A percentile compares a stretch with the other conserved stretches of the same genome.
Evolutionary conservation across 64 coral and sea anemone genomes (phyloP).

Genomic region (Cladopsammia gracilis): DNA sequence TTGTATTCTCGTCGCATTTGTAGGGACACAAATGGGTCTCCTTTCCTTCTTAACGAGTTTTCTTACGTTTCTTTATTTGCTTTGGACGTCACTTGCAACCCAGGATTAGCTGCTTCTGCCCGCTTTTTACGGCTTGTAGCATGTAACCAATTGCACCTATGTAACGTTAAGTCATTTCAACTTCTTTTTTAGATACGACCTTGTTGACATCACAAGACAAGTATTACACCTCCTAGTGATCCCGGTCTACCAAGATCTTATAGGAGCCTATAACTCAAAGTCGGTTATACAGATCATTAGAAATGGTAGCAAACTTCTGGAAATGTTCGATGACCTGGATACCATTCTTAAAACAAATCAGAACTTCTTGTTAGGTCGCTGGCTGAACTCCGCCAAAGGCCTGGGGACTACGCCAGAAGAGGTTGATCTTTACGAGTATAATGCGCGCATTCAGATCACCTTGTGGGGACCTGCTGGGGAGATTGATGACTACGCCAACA

Average conservation of each 20-base stretch:
- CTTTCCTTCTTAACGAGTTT: too few species aligned
- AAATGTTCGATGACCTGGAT: slow-evolving; percentile 81
- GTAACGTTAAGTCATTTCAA: too few species aligned
- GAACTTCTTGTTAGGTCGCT: slow-evolving; percentile 86
- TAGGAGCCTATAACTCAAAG: slow-evolving; percentile 62
- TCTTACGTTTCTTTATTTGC: too few species aligned
- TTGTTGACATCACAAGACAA: slow-evolving; percentile 89
- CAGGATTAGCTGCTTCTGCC: too few species aligned
- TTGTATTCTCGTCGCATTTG: too few species aligned
- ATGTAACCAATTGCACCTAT: too few species aligned
- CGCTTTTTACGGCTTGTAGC: too few species aligned
- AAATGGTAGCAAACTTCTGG: background rate
- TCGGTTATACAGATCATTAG: background rate
- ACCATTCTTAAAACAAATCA: slow-evolving; percentile 78
- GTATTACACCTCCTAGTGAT: slow-evolving; percentile 82
- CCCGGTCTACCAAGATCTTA: slow-evolving; percentile 63
- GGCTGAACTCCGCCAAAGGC: slow-evolving; percentile 87
- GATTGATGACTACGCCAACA: slow-evolving; percentile 95
- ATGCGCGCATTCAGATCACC: slow-evolving; percentile 89
- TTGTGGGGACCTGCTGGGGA: slow-evolving; percentile 85
- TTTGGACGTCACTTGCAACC: too few species aligned
- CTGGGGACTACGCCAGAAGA: slow-evolving; percentile 62
- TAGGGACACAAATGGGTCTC: too few species aligned
- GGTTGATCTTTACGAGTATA: slow-evolving; percentile 76
- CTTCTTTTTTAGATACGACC: slow-evolving; percentile 74